Evolutionary conservation across 2,888 invertebrate genomes (phyloP), one percentile per base, ranked within the genome.

Genomic region (Cheilosia scutellata): DNA sequence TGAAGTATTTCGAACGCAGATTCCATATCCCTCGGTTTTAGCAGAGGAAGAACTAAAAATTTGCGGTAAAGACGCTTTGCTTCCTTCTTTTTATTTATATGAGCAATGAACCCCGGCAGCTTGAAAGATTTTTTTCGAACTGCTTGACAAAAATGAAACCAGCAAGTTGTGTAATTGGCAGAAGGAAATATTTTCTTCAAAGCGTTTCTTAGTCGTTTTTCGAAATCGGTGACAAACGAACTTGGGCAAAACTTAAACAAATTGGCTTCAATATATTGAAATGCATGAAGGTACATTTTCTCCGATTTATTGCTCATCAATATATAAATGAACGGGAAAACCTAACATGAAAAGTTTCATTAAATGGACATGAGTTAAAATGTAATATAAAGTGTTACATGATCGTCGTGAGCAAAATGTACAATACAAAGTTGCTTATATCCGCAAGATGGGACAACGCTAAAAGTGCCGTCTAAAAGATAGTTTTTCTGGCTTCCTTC

Each of bases 251-350:
- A 55, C 42, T 68, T 42, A 20, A 55, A 68, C 1, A 68, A 55
- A 55, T 44, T 55, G 20, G 20, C 20, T 20, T 20, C 20, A 20
- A 20, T 20, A 20, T 20, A 20, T 20, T 20, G 20, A 20, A 66
- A 53, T 27, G 40, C 51, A 40, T 66, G 51, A 1, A 33, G 4
- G 51, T 68, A 68, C 42, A 55, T 44, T n/a, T 29, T 16, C 33
- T 42, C 55, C 13, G 31, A 55, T 68, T 68, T 68, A n/a, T 40
- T 51, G 9, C 65, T 66, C 65, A 66, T 53, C 3, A 66, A 40
- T 6, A 66, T n/a, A n/a, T 66, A 66, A 13, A 53, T 53, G n/a
- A 66, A 66, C 13, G 40, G 51, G 16, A n/a, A 53, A 7, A 13
- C 33, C 65, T 66, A 40, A 62, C 5, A 47, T 29, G 47, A 11